phyloP scores from a whole-genome alignment of 2,888 invertebrate genomes.

The Poecilobothrus nobilitatus region DNA sequence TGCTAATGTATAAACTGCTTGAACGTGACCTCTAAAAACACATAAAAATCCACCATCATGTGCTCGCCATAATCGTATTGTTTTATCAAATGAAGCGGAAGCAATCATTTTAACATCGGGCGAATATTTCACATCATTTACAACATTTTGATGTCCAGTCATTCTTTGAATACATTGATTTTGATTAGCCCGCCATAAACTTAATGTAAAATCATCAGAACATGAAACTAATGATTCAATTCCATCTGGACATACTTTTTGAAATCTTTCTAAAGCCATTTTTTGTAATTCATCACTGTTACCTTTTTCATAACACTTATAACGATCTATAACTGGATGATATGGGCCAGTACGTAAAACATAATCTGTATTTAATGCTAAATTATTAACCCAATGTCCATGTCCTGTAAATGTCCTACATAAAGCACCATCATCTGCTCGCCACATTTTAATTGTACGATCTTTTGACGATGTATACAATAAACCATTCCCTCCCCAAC shows the following conservation, averaged over 20 bases:
- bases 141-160: constrained; percentile 97
- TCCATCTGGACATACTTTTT: constrained; percentile 54
- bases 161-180: constrained; percentile 81
- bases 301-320: constrained; percentile 32
- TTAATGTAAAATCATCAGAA: constrained; percentile 96
- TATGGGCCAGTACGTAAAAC: constrained; percentile 87
- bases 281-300: constrained; percentile 40
- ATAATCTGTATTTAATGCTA: constrained; percentile 94
- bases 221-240: constrained; percentile 86
- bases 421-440: constrained; percentile 80
- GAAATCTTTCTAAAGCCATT: constrained; percentile 61
- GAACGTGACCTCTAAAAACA: constrained; percentile 91
- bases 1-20: constrained; percentile 91
- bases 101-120: constrained; percentile 88
- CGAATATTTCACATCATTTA: constrained; percentile 98
- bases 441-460: constrained; percentile 91
- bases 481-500: constrained; percentile 92
- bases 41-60: constrained; percentile 80
- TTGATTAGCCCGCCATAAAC: constrained; percentile 88
- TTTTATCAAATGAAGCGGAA: constrained; percentile 98
- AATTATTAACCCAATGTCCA: constrained; percentile 97
- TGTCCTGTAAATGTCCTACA: constrained; percentile 90
- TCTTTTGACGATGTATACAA: constrained; percentile 96
- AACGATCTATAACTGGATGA: constrained; percentile 59
- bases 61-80: constrained; percentile 93